A percentile compares a stretch with the other conserved stretches of the same genome.
phyloP scores from a whole-genome alignment of 2,113 vertebrate species.

The Cyanistes caeruleus region DNA sequence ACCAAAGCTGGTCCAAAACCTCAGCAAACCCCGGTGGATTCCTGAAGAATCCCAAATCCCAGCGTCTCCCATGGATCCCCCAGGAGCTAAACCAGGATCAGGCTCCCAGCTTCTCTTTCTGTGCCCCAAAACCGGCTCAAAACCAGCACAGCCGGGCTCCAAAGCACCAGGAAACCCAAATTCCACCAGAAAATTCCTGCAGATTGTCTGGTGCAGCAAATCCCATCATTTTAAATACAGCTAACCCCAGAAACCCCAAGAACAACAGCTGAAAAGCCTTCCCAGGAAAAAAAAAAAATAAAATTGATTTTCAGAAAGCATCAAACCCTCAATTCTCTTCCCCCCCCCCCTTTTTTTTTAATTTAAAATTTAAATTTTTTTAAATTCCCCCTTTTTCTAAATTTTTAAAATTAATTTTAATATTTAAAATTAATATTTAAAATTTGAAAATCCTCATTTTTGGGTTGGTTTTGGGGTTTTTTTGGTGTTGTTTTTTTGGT shows the following conservation, averaged over 20 bases:
- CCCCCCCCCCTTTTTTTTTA: no score
- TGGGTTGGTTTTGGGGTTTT: neutral
- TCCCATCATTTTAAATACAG: neutral
- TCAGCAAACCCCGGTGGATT: neutral
- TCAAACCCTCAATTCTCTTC: neutral
- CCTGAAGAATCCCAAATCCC: neutral
- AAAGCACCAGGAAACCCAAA: neutral
- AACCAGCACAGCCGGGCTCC: fast-evolving
- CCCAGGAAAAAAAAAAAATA: neutral
- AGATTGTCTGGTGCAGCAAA: neutral
- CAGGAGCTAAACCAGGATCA: neutral
- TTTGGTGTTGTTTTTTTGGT: neutral
- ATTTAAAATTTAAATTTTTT: no score
- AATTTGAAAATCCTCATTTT: neutral
- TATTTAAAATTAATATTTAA: no score
- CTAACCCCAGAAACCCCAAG: neutral
- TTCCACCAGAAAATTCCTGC: fast-evolving
- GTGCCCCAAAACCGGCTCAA: neutral
- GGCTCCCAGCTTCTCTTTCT: neutral
- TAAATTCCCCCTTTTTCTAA: no score
- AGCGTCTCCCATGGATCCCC: fast-evolving
- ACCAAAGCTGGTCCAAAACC: neutral
- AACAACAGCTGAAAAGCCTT: neutral
- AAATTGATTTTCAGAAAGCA: neutral
- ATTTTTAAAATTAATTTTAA: no score